phyloP scores from a whole-genome alignment of 2,888 invertebrate genomes.

The Spisula solida region DNA sequence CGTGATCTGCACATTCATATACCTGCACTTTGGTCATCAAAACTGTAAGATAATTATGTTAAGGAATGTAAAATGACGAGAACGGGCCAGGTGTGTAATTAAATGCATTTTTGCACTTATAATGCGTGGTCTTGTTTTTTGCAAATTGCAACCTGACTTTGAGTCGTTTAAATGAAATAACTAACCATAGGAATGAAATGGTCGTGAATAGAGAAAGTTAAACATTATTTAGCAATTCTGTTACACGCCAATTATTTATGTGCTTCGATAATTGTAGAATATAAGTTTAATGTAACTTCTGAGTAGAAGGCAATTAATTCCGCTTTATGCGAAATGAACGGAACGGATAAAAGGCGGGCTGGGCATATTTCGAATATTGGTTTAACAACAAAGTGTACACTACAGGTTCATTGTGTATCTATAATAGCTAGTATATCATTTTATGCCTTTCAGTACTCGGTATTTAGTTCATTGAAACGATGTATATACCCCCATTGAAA shows the following conservation, averaged over 20 bases:
- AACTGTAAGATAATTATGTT: slow-evolving; percentile 3
- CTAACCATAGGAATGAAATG: background rate
- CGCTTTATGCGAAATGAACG: slow-evolving; percentile 20
- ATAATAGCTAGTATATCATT: background rate
- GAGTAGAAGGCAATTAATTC: background rate
- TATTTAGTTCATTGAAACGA: background rate
- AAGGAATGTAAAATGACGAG: slow-evolving; percentile 11
- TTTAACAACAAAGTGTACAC: background rate
- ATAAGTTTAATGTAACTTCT: slow-evolving; percentile 3
- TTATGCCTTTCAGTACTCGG: background rate
- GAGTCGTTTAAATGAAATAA: background rate
- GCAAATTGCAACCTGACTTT: slow-evolving; percentile 2
- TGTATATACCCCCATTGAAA: slow-evolving; percentile 3
- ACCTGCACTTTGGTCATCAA: background rate
- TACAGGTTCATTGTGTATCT: background rate
- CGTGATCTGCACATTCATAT: background rate
- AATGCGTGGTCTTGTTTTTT: slow-evolving; percentile 17
- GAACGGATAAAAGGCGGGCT: background rate
- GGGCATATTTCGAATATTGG: background rate
- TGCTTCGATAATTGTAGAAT: background rate
- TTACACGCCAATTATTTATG: background rate
- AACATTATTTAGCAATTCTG: background rate
- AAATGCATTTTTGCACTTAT: slow-evolving; percentile 32
- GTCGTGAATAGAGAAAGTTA: background rate
- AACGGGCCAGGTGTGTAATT: slow-evolving; percentile 38